Percentiles rank a stretch among this genome's conserved stretches.
phyloP scores from a whole-genome alignment of 35 echinoderm and acorn worm genomes.

The Holothuria glaberrima region DNA sequence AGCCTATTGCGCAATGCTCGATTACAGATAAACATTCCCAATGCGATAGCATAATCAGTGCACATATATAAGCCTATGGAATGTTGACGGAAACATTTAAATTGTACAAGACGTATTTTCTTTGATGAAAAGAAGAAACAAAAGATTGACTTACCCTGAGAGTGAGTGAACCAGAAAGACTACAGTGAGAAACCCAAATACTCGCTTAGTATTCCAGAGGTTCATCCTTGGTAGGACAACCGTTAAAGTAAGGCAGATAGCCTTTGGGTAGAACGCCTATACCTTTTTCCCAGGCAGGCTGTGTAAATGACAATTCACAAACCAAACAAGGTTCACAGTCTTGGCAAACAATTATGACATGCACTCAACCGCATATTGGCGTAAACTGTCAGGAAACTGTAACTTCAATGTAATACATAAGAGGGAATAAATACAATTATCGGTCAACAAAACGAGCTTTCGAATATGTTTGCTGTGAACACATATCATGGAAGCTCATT shows the following conservation, averaged over 20 bases:
- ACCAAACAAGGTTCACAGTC: neutral
- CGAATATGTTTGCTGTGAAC: slow-evolving; percentile 5
- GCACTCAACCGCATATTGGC: slow-evolving; percentile 14
- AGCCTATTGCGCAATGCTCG: no score
- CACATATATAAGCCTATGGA: no score
- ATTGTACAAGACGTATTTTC: no score
- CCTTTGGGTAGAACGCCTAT: neutral
- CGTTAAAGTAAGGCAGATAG: neutral
- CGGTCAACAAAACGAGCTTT: neutral
- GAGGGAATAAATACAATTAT: slow-evolving; percentile 28
- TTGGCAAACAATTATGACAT: neutral
- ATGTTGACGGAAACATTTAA: no score
- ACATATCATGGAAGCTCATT: slow-evolving; percentile 50
- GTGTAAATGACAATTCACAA: slow-evolving; percentile 27
- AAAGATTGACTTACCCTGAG: slow-evolving; percentile 12
- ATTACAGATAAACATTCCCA: no score
- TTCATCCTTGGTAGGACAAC: slow-evolving; percentile 25
- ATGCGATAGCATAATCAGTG: no score
- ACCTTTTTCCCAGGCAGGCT: neutral
- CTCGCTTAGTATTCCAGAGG: slow-evolving; percentile 1
- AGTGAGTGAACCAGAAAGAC: slow-evolving; percentile 43
- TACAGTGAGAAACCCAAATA: neutral
- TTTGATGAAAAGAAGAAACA: neutral
- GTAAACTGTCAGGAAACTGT: neutral
- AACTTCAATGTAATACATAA: slow-evolving; percentile 9